Evolutionary conservation across 2,888 invertebrate species (phyloP).

Genomic region (Stenodera caucasica): DNA sequence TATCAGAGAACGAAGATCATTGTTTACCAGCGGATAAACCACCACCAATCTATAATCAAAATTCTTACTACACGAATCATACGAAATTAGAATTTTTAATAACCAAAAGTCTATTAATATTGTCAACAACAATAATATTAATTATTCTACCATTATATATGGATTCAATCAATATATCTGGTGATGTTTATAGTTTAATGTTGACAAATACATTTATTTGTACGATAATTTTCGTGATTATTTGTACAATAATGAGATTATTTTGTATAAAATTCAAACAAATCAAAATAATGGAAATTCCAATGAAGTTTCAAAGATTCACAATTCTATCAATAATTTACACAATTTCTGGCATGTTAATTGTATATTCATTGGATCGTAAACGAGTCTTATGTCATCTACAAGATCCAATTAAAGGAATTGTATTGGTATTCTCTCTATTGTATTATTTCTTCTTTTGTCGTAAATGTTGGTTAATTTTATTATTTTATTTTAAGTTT

Average conservation of each 20-base stretch:
- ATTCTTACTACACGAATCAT: conserved; percentile 43
- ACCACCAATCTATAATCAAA: conserved; percentile 37
- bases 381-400: conserved; percentile 63
- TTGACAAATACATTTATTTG: conserved; percentile 45
- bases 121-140: conserved; percentile 58
- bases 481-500: conserved; percentile 2
- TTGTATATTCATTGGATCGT: conserved; percentile 58
- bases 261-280: conserved; percentile 42
- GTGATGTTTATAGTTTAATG: conserved; percentile 50
- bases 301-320: conserved; percentile 53
- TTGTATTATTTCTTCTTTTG: conserved; percentile 65
- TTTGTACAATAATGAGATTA: conserved; percentile 42
- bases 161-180: conserved; percentile 49
- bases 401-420: conserved; percentile 64
- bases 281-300: conserved; percentile 44
- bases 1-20: conserved; percentile 51
- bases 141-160: conserved; percentile 60
- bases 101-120: conserved; percentile 54
- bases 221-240: conserved; percentile 41
- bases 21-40: conserved; percentile 46
- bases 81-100: conserved; percentile 56
- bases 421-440: conserved; percentile 61
- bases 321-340: conserved; percentile 56
- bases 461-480: conserved; percentile 55
- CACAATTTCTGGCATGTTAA: conserved; percentile 56